A percentile compares a stretch with the other conserved stretches of the same genome.
These are phyloP conservation scores for Dendroctonus ponderosae DNA, from an alignment of 1,140 invertebrate genomes.

Conservation along the genomic window DNA sequence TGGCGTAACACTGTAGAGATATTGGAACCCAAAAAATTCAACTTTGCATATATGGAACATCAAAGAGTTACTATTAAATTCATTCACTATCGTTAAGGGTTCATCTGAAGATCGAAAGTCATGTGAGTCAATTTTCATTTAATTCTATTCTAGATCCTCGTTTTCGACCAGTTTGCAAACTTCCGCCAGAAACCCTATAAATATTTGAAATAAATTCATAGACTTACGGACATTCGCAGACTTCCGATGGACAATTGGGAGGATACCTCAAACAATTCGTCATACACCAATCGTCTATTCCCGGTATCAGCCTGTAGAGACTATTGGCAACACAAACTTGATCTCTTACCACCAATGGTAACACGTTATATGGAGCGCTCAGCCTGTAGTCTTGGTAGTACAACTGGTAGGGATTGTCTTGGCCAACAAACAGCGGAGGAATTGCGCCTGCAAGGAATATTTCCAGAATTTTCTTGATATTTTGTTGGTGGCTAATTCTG, in stretches of 20 bases:
- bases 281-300: conserved; percentile 79
- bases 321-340: conserved; percentile 70
- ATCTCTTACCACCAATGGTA: conserved; percentile 70
- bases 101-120: too few relatives aligned
- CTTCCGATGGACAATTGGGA: conserved; percentile 72
- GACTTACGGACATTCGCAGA: conserved; percentile 74
- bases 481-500: neutral
- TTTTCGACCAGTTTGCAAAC: too few relatives aligned
- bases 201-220: neutral
- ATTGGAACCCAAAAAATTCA: too few relatives aligned
- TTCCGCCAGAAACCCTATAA: too few relatives aligned
- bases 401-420: conserved; percentile 69
- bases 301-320: conserved; percentile 63
- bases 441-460: conserved; percentile 48
- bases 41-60: too few relatives aligned
- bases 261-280: conserved; percentile 81
- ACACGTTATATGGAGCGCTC: conserved; percentile 59
- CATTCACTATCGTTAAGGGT: too few relatives aligned
- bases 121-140: too few relatives aligned
- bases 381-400: conserved; percentile 65
- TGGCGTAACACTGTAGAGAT: too few relatives aligned
- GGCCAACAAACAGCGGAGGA: conserved; percentile 61
- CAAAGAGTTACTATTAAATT: too few relatives aligned
- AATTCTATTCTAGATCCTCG: too few relatives aligned
- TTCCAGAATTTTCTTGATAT: neutral